Evolutionary conservation across 2,888 invertebrate genomes (phyloP), one percentile per base, ranked within the genome.

Genomic region (Anthoptus insignis): DNA sequence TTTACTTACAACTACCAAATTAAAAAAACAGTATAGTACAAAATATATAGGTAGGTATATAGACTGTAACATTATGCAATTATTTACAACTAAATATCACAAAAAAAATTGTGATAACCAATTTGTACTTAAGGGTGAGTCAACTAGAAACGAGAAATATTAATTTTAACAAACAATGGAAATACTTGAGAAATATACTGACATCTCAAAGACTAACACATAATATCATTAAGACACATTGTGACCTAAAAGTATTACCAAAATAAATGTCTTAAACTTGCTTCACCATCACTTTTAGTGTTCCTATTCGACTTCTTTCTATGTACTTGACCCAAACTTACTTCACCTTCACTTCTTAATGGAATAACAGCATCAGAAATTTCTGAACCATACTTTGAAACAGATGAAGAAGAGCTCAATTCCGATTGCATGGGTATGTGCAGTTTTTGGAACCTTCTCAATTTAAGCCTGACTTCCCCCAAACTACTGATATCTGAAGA

Each of bases 401-500:
- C 58, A 9, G 77, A 74, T 13, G 87, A 83, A 2, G 85, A 81
- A 57, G 82, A 82, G 72, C 86, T 86, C 11, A 85, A 83, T 53
- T 88, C 90, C 1, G 88, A 86, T n/a, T n/a, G n/a, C 65, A 83
- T 70, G 11, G 84, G 67, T 13, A 82, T 70, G 70, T 76, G 81
- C 63, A 66, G 78, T 66, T 79, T 83, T 11, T 68, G 75, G 13
- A 81, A 63, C 58, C 72, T 82, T 68, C 80, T 86, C n/a, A 85
- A 69, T 65, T 76, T 81, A 16, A 78, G 71, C 66, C 78, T 88
- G 1, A 92, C 77, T 80, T 93, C 91, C 19, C 93, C 93, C 70
- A 91, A 80, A 73, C 93, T 93, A 70, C 90, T 91, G n/a, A 92
- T 77, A 67, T 91, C 92, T 37, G 92, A 89, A 1, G 91, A 90